Evolutionary conservation across 1,140 invertebrate genomes (phyloP).

Genomic region (Homarus americanus): DNA sequence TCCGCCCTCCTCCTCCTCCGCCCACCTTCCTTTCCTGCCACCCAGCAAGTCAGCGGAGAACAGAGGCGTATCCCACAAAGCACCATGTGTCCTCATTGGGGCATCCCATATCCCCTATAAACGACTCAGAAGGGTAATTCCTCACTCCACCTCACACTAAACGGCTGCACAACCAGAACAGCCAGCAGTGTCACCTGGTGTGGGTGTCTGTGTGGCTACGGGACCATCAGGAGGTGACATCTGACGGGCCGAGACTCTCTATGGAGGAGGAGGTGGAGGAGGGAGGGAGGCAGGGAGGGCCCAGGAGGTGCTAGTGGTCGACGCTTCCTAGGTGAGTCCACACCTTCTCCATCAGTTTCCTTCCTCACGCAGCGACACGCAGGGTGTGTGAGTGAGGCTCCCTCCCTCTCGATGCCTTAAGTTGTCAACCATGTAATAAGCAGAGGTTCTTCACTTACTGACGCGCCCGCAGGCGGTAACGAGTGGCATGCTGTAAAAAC

Average conservation of each 20-base stretch:
- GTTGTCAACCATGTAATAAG: no score
- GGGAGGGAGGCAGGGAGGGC: neutral
- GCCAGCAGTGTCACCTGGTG: neutral
- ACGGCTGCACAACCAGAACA: neutral
- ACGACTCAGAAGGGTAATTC: neutral
- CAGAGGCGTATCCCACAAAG: conserved; percentile 21
- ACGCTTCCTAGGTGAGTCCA: conserved; percentile 32
- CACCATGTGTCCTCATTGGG: conserved; percentile 4
- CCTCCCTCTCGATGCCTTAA: neutral
- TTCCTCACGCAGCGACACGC: conserved; percentile 26
- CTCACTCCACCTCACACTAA: neutral
- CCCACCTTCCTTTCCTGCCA: neutral
- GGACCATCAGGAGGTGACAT: conserved; percentile 3
- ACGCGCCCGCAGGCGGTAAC: neutral
- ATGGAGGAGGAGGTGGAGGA: conserved; percentile 24
- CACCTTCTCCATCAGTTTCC: conserved; percentile 38
- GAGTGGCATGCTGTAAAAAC: no score
- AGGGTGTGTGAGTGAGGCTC: no score
- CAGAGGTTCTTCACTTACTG: neutral
- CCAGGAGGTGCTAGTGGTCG: neutral
- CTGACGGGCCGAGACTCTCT: conserved; percentile 19
- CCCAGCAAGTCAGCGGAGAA: neutral
- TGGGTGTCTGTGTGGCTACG: neutral
- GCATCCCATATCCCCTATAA: neutral
- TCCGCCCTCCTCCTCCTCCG: neutral